These are phyloP conservation scores for Aradophagus sp. DNA, from an alignment of 1,140 invertebrate genomes.

Conservation along the genomic window DNA sequence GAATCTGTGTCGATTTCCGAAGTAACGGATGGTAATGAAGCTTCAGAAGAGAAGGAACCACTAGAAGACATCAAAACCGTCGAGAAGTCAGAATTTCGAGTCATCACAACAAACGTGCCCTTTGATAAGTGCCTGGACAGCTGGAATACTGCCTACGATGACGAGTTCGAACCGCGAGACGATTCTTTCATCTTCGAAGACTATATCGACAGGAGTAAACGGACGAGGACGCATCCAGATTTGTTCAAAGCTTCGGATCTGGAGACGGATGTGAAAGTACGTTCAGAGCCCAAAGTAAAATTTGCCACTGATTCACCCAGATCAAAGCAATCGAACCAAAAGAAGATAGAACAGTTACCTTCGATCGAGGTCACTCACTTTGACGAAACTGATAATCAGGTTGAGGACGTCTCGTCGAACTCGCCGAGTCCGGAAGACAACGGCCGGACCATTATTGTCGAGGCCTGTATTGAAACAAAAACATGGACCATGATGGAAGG, in stretches of 20 bases:
- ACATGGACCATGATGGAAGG: too few relatives aligned
- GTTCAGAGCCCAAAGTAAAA: conserved; percentile 60
- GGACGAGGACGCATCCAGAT: conserved; percentile 20
- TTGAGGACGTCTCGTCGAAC: conserved; percentile 5
- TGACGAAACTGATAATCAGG: neutral
- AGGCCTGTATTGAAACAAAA: conserved; percentile 30
- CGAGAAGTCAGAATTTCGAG: conserved; percentile 61
- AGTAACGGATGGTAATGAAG: conserved; percentile 4
- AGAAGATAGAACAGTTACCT: conserved; percentile 7
- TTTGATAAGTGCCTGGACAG: conserved; percentile 65
- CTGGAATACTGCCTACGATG: conserved; percentile 49
- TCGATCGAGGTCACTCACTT: conserved; percentile 20
- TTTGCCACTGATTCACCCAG: conserved; percentile 63
- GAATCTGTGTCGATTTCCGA: conserved; percentile 30
- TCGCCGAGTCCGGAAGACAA: conserved; percentile 30
- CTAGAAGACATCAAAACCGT: conserved; percentile 19
- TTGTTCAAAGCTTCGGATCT: conserved; percentile 39
- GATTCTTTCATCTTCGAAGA: conserved; percentile 65
- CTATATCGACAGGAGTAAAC: conserved; percentile 59
- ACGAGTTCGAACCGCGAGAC: conserved; percentile 8
- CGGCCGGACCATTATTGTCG: conserved; percentile 25
- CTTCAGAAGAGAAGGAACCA: neutral
- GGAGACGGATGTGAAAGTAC: conserved; percentile 11
- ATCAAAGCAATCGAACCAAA: conserved; percentile 16
- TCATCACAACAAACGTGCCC: conserved; percentile 68